Base-by-base conservation (phyloP, 2,888 invertebrate species). In the Mechanitis mazaeus region DNA sequence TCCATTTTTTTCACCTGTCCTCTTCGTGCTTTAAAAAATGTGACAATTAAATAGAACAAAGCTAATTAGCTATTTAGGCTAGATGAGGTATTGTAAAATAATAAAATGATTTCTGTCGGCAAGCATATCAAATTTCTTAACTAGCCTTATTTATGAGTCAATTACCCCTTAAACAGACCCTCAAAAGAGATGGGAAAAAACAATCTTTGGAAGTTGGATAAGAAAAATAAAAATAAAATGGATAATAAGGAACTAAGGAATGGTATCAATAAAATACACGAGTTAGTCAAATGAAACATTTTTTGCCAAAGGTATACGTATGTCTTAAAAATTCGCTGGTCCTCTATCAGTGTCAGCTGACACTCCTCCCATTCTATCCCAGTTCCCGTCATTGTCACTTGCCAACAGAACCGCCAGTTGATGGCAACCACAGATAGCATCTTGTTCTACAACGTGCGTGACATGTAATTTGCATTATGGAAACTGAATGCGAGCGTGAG, bases 21-120 rank as follows among this genome's bases (percentile, higher is more conserved):
- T 75, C 71, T 71, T 55, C 50, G 58, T 59, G 60, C 60, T 59
- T 60, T 59, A 66, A 72, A 70, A 71, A 69, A 70, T 66, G 42
- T 56, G 60, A 63, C 63, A 60, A 62, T 59, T 65, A 65, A 63
- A 68, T 64, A 64, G 72, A 74, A 69, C 87, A 88, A 87, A 85
- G 82, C 83, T 87, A 88, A 89, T 90, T 83, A 85, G 82, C 83
- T 84, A 86, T 81, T 89, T 87, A 76, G 78, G 68, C 73, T 72
- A 88, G 89, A 90, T 87, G 84, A 89, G 88, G 74, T 72, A 68
- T 76, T 74, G 76, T 90, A 87, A 87, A 89, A 74, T 75, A 70
- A 88, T 89, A 87, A 88, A 88, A 74, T 70, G 65, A 80, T 84
- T 75, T 80, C 81, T 83, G 83, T 81, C 80, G 81, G 81, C 78